Base-by-base conservation (phyloP, 2,888 invertebrate species). In the Atethmia centrago region DNA sequence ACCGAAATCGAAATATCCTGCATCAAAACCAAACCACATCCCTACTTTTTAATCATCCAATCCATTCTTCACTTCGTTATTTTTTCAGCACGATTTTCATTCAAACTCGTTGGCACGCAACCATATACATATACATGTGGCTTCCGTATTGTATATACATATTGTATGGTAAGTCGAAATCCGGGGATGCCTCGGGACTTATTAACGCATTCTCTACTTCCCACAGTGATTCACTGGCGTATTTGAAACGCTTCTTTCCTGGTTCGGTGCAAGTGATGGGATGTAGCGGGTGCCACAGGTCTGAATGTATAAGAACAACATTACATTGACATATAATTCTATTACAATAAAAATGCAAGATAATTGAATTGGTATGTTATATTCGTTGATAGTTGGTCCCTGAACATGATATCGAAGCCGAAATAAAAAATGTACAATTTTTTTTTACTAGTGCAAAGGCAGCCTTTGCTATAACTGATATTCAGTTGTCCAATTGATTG, bases 161-260 rank as follows among this genome's bases (percentile, higher is more conserved):
- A n/a, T n/a, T n/a, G 53, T 80, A 81, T 84, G 80, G 76, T 82
- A 85, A 88, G 80, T 85, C 87, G 85, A 87, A 87, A 86, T 90
- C 87, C 82, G 79, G 83, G 89, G 88, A 91, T 91, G 88, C 91
- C 90, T 87, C 67, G 89, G 90, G 92, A 92, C 94, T 94, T 95
- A 95, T 95, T 95, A 95, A 94, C 94, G 94, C 95, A 95, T 95
- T 94, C 94, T 90, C 87, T 88, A 88, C 92, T 91, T 87, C 89
- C 88, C 89, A 83, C 91, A 89, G 92, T 95, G 95, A 95, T 95
- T 95, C 94, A 95, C 90, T 91, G 90, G 89, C 92, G 92, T 93
- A 92, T 94, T 93, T 92, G 91, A 91, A 93, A 93, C 91, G 92
- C 90, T 92, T 92, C 90, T 92, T 91, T 91, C 88, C 68, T 85